phyloP scores from a whole-genome alignment of 2,113 vertebrate species.

The Aegotheles bennettii region DNA sequence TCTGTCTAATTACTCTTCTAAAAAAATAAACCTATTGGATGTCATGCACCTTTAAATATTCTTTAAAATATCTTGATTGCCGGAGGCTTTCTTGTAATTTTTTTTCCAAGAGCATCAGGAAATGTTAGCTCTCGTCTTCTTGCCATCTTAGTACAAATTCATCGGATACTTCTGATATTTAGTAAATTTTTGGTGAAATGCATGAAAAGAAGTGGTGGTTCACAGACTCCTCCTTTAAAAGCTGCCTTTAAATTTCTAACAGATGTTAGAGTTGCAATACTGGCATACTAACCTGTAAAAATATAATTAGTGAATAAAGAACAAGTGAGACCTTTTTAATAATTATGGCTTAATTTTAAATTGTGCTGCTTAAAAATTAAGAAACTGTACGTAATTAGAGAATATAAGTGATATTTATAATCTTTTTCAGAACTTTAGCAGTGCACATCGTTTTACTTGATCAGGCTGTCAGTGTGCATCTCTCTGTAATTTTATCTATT shows the following conservation, averaged over 20 bases:
- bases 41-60: neutral
- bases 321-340: neutral
- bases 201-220: neutral
- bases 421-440: neutral
- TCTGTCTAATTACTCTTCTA: neutral
- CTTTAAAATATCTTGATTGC: neutral
- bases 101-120: neutral
- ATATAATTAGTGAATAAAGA: neutral
- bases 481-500: neutral
- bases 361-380: neutral
- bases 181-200: neutral
- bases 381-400: neutral
- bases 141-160: neutral
- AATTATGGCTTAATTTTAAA: neutral
- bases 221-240: neutral
- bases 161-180: neutral
- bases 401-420: neutral
- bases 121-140: neutral
- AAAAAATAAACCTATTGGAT: neutral
- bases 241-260: neutral
- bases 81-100: neutral
- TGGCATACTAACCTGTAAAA: neutral
- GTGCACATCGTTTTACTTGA: neutral
- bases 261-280: neutral
- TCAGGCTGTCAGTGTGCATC: neutral